phyloP scores from a whole-genome alignment of 2,888 invertebrate genomes.

The Sinelater perroti region DNA sequence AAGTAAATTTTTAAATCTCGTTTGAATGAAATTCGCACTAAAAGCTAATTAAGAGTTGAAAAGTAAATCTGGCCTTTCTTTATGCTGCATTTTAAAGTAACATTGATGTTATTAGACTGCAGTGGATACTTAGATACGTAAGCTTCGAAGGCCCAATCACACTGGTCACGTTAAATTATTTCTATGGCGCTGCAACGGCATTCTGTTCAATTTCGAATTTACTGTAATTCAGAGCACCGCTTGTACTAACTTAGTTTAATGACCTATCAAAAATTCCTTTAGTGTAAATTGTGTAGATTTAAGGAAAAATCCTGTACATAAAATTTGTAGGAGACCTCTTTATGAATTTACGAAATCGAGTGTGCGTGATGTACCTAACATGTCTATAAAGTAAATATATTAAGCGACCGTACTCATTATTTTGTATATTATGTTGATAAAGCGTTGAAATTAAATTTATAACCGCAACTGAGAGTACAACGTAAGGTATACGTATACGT shows the following conservation, averaged over 20 bases:
- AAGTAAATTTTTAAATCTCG: no score
- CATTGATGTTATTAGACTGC: constrained; percentile 41
- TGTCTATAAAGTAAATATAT: constrained; percentile 48
- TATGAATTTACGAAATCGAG: constrained; percentile 55
- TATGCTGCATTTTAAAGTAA: constrained; percentile 33
- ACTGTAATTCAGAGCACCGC: constrained; percentile 52
- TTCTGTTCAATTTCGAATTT: constrained; percentile 27
- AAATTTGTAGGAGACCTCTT: constrained; percentile 53
- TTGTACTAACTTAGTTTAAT: constrained; percentile 51
- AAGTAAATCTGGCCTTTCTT: constrained; percentile 26
- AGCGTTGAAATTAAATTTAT: constrained; percentile 19
- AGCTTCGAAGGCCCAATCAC: constrained; percentile 50
- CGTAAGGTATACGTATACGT: constrained; percentile 56
- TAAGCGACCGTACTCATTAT: constrained; percentile 34
- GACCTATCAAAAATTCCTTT: constrained; percentile 27
- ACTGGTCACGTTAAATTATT: constrained; percentile 46
- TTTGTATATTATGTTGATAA: constrained; percentile 46
- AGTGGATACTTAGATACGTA: constrained; percentile 34
- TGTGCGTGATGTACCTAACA: constrained; percentile 56
- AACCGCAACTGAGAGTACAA: constrained; percentile 57
- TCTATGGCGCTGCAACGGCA: constrained; percentile 21
- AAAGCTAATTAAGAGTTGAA: no score
- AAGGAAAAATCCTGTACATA: constrained; percentile 36
- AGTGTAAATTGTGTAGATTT: constrained; percentile 38
- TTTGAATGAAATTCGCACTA: no score